These are phyloP conservation scores for Octonoba sinensis DNA, from an alignment of 2,888 invertebrate species.

Conservation along the genomic window DNA sequence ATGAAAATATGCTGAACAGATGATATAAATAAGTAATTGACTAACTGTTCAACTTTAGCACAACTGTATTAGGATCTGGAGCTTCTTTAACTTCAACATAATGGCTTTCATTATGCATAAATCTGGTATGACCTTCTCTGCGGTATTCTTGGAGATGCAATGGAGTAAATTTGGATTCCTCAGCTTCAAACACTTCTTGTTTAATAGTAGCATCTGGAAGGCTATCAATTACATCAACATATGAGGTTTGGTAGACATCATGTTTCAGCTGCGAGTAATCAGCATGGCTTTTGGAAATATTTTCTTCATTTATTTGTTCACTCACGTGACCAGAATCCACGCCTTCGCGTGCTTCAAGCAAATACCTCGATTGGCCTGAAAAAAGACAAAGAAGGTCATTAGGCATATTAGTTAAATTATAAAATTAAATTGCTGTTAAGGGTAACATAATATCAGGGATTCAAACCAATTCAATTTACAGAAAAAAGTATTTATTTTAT, in stretches of 20 bases:
- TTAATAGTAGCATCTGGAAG: too few species aligned
- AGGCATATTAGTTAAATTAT: too few species aligned
- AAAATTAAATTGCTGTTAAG: too few species aligned
- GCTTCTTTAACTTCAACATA: neutral
- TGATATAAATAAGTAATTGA: too few species aligned
- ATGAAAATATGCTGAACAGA: too few species aligned
- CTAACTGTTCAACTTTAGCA: neutral
- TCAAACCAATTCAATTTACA: too few species aligned
- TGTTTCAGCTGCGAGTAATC: conserved; percentile 6
- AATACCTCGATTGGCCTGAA: conserved; percentile 29
- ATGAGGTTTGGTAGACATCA: neutral
- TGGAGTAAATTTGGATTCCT: neutral
- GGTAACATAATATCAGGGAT: too few species aligned
- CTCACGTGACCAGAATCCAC: conserved; percentile 7
- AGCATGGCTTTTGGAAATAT: conserved; percentile 27
- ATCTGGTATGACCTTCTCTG: conserved; percentile 1
- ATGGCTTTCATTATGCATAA: conserved; percentile 37
- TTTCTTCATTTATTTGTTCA: conserved; percentile 11
- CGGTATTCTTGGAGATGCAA: conserved; percentile 6
- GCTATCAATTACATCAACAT: too few species aligned
- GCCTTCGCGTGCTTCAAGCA: conserved; percentile 28
- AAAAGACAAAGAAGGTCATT: too few species aligned
- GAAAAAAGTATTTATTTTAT: too few species aligned
- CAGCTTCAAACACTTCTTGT: too few species aligned
- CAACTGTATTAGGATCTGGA: neutral